A percentile compares a stretch with the other conserved stretches of the same genome.
phyloP scores from a whole-genome alignment of 1,140 invertebrate species.

The Drosophila nikananu region DNA sequence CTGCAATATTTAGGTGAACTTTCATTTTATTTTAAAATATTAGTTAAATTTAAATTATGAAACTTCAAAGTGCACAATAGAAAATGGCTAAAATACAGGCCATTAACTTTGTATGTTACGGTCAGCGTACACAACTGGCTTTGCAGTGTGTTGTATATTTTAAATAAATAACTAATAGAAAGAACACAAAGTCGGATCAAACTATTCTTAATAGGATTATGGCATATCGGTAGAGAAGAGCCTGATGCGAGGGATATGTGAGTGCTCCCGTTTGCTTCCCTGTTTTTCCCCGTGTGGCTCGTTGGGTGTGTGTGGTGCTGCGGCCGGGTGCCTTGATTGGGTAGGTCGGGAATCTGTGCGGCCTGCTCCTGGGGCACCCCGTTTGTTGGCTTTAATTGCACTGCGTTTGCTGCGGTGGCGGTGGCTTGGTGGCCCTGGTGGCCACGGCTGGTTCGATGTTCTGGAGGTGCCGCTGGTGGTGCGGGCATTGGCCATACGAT shows the following conservation, averaged over 20 bases:
- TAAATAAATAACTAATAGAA: neutral
- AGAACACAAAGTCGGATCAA: neutral
- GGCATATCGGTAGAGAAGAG: neutral
- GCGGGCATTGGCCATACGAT: constrained; percentile 43
- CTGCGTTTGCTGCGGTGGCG: constrained; percentile 50
- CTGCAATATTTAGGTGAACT: too few species aligned
- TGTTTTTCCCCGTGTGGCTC: neutral
- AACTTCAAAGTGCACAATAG: too few species aligned
- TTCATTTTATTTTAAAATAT: too few species aligned
- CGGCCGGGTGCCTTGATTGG: constrained; percentile 64
- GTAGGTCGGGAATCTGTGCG: constrained; percentile 38
- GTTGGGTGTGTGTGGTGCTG: constrained; percentile 26
- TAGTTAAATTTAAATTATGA: too few species aligned
- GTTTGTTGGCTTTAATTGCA: constrained; percentile 75
- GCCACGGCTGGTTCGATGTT: neutral
- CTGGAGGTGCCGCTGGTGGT: constrained; percentile 2
- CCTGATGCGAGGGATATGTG: neutral
- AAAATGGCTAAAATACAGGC: neutral
- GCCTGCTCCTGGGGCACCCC: constrained; percentile 40
- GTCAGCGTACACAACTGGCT: neutral
- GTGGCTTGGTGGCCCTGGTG: constrained; percentile 11
- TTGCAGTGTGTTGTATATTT: too few species aligned
- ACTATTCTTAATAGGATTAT: constrained; percentile 6
- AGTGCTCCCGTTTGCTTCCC: neutral
- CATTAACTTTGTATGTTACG: neutral